These are phyloP conservation scores for Excalfactoria chinensis DNA, from an alignment of 2,113 vertebrate species.

Conservation along the genomic window DNA sequence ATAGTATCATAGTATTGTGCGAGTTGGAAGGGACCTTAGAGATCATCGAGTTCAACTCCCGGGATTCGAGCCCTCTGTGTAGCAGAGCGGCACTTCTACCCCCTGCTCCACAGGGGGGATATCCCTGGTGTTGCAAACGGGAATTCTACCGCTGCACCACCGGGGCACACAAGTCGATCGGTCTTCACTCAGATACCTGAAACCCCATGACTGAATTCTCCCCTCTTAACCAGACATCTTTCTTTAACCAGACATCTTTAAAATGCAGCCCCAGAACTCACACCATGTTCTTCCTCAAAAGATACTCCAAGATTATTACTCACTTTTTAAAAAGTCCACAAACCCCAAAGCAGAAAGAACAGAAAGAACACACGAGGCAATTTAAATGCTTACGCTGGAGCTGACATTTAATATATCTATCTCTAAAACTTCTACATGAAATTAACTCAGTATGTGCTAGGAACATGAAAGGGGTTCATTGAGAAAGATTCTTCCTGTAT, in stretches of 20 bases:
- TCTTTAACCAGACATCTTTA: neutral
- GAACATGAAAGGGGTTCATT: neutral
- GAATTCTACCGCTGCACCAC: too few relatives aligned
- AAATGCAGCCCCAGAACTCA: neutral
- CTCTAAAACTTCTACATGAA: neutral
- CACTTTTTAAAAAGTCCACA: neutral
- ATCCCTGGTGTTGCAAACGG: too few relatives aligned
- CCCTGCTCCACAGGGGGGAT: too few relatives aligned
- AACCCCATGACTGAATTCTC: neutral
- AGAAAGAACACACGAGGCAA: neutral
- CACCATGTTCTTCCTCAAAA: neutral
- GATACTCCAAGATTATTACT: neutral
- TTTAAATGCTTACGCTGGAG: neutral
- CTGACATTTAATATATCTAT: neutral
- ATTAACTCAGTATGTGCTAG: neutral
- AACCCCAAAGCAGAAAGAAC: neutral
- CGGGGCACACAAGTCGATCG: too few relatives aligned
- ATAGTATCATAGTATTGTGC: too few relatives aligned
- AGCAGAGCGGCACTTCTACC: too few relatives aligned
- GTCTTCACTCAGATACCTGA: neutral
- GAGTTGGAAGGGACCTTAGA: too few relatives aligned
- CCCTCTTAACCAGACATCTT: neutral
- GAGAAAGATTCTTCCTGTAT: neutral
- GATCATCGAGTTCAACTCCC: too few relatives aligned
- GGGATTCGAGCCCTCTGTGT: too few relatives aligned